phyloP scores from a whole-genome alignment of 2,797 vertebrate species.

The Saguinus oedipus region DNA sequence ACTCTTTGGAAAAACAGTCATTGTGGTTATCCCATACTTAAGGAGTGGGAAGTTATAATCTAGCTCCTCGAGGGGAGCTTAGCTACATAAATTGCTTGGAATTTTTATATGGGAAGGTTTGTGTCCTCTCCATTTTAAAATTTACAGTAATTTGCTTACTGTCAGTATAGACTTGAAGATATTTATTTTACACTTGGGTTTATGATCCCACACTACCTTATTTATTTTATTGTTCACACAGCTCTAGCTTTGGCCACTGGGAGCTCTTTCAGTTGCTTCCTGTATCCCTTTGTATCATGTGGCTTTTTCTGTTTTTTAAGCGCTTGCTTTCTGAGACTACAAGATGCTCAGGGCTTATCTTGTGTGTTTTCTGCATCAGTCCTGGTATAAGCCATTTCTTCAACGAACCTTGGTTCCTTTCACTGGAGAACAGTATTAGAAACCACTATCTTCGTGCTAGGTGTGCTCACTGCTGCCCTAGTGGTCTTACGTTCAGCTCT shows the following conservation, averaged over 20 bases:
- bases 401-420: background rate
- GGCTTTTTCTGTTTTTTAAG: background rate
- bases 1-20: background rate
- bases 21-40: background rate
- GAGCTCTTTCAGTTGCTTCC: background rate
- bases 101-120: background rate
- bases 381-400: background rate
- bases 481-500: background rate
- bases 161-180: background rate
- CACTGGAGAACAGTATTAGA: background rate
- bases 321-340: background rate
- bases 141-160: background rate
- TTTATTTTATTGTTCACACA: background rate
- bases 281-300: background rate
- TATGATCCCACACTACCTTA: background rate
- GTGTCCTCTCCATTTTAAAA: background rate
- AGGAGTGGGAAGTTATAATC: background rate
- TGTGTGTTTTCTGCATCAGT: background rate
- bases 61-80: background rate
- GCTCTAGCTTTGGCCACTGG: background rate
- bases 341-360: background rate
- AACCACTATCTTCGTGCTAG: background rate
- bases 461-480: background rate
- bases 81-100: background rate
- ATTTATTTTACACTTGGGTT: background rate